Conservation (phyloP, 2,888 invertebrate genomes). For the Pharmacophagus antenor region DNA sequence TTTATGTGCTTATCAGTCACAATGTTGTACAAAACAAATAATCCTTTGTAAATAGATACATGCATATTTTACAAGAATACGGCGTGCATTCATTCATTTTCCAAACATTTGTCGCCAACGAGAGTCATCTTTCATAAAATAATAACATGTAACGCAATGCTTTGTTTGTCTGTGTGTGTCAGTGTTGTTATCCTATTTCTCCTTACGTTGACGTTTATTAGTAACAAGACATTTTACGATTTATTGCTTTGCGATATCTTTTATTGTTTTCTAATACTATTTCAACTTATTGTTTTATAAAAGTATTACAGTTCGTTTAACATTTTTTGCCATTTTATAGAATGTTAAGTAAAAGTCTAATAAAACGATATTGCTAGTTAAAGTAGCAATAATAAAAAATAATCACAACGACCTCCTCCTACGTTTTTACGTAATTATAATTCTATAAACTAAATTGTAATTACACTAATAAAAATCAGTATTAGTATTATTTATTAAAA, state of each 20-base stretch:
- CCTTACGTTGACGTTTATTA: background rate
- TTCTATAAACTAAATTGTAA: no score
- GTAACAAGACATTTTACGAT: background rate
- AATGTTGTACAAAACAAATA: background rate
- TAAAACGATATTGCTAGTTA: no score
- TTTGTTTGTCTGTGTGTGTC: constrained; percentile 12
- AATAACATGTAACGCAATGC: constrained; percentile 23
- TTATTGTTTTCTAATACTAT: background rate
- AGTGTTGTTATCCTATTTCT: constrained; percentile 17
- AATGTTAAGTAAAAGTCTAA: no score
- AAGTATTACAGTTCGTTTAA: no score
- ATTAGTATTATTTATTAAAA: no score
- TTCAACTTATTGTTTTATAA: no score
- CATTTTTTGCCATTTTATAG: no score
- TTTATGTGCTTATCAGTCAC: no score
- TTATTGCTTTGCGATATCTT: constrained; percentile 1
- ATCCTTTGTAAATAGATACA: background rate
- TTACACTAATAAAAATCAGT: no score
- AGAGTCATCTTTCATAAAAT: constrained; percentile 14
- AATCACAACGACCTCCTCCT: no score
- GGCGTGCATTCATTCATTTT: constrained; percentile 9
- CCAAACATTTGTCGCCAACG: constrained; percentile 7
- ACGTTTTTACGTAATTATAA: no score
- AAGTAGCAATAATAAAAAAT: no score
- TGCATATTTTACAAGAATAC: background rate